These are phyloP conservation scores for Chelon auratus DNA, from an alignment of 2,797 vertebrate species.

Conservation along the genomic window DNA sequence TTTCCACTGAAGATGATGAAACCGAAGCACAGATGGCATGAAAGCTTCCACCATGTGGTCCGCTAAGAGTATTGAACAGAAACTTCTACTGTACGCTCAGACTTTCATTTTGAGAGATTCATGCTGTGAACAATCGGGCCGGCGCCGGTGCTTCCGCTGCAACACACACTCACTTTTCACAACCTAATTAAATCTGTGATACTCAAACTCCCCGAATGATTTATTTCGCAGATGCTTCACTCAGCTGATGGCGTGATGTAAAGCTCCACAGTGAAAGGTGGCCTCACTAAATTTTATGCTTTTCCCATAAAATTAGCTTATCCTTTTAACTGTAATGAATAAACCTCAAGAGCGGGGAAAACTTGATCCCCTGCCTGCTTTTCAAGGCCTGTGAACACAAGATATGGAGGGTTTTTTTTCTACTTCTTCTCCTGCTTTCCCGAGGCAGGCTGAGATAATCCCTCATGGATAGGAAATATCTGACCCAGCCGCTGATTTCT, in stretches of 20 bases:
- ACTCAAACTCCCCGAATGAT: conserved; percentile 15
- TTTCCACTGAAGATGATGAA: conserved; percentile 27
- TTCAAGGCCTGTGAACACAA: conserved; percentile 60
- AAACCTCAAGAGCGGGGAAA: conserved; percentile 44
- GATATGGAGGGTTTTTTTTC: conserved; percentile 42
- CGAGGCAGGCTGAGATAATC: conserved; percentile 64
- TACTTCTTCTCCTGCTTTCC: conserved; percentile 18
- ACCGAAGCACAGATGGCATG: conserved; percentile 61
- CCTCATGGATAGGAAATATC: conserved; percentile 59
- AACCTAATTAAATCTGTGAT: conserved; percentile 47
- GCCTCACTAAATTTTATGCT: conserved; percentile 31
- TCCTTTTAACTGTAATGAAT: conserved; percentile 53
- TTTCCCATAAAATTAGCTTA: conserved; percentile 52
- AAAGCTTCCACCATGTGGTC: conserved; percentile 48
- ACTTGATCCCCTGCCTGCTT: conserved; percentile 52
- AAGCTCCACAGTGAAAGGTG: conserved; percentile 35
- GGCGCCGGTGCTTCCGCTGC: conserved; percentile 1
- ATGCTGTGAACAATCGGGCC: not conserved
- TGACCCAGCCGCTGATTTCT: conserved; percentile 58
- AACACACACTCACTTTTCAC: conserved; percentile 24
- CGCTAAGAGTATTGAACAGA: conserved; percentile 21
- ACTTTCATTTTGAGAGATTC: conserved; percentile 6
- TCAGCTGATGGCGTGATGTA: conserved; percentile 32
- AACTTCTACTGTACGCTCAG: conserved; percentile 22
- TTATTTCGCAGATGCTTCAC: conserved; percentile 40